Conservation (phyloP, 2,888 invertebrate species). For the Stenodema calcarata region DNA sequence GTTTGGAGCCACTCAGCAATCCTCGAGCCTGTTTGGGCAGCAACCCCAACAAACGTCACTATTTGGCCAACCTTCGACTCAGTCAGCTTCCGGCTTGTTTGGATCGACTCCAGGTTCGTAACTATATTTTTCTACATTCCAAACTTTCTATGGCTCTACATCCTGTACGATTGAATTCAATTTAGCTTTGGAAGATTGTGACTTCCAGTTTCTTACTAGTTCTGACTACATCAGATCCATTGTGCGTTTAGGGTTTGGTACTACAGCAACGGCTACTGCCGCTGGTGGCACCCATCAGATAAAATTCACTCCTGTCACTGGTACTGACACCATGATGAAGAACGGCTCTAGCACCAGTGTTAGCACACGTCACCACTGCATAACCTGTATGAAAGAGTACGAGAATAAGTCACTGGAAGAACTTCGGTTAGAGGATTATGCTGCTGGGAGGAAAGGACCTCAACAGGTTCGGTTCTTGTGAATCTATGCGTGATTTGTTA, state of each 20-base stretch:
- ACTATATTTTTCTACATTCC: no score
- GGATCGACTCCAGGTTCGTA: conserved; percentile 59
- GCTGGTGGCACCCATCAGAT: conserved; percentile 73
- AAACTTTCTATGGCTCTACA: background rate
- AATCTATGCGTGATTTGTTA: background rate
- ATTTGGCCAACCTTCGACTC: conserved; percentile 65
- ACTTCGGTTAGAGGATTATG: conserved; percentile 90
- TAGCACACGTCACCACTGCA: conserved; percentile 93
- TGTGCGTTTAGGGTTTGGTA: conserved; percentile 56
- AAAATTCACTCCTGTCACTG: conserved; percentile 86
- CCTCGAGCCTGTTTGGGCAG: conserved; percentile 69
- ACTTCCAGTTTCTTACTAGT: no score
- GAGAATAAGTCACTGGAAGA: conserved; percentile 94
- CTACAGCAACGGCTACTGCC: conserved; percentile 63
- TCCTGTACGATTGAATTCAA: no score
- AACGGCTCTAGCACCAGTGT: conserved; percentile 84
- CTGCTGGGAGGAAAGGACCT: conserved; percentile 84
- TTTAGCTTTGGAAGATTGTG: no score
- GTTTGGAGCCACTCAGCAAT: conserved; percentile 62
- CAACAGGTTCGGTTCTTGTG: conserved; percentile 60
- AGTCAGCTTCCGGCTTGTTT: conserved; percentile 63
- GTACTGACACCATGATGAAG: conserved; percentile 91
- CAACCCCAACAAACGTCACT: conserved; percentile 61
- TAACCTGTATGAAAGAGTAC: conserved; percentile 99
- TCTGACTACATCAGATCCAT: background rate